Base-by-base conservation (phyloP, 35 echinoderm and acorn worm species). In the Patiria miniata region DNA sequence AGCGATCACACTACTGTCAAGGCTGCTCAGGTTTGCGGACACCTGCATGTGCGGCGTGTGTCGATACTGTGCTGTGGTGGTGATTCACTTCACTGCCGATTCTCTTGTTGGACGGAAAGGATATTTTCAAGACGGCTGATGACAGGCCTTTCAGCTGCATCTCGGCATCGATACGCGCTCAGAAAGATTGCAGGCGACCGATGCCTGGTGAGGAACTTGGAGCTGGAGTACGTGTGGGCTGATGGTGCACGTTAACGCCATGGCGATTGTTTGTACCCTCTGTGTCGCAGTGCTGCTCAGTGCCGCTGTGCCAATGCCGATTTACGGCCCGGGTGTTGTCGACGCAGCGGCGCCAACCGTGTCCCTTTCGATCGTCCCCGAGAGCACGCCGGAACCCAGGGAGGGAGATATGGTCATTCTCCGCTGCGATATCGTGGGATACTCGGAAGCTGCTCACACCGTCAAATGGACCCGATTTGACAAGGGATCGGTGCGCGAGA, bases 351-450 rank as follows among this genome's bases (percentile, higher is more conserved):
- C 15, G 29, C 65, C 65, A 2, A 73, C 65, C 30, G 65, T 73
- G 29, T 73, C 65, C 65, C 65, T 73, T 0, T 73, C 65, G 26
- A 73, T 73, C 65, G 26, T 73, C 0, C 65, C 65, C 29, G 65
- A 73, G 65, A 73, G 65, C 7, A 73, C 65, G 10, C 65, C 65
- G 65, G 65, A 73, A 23, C 65, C 65, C 29, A 73, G 65, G 29
- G 65, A 73, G 34, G 65, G 65, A 7, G 65, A 73, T 73, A 73
- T 73, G 65, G 65, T 73, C 10, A 73, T 30, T 73, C 65, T 73
- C 22, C 65, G 65, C 65, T 73, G 65, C 65, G 65, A 73, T 28
- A 73, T 73, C 8, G 65, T 73, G 34, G 65, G 65, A 18, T 73
- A 73, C 65, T 28, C 65, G 1, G 65, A 73, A 23, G 65, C 65